phyloP scores from a whole-genome alignment of 2,888 invertebrate species.

The Cremastobaeus sp. region DNA sequence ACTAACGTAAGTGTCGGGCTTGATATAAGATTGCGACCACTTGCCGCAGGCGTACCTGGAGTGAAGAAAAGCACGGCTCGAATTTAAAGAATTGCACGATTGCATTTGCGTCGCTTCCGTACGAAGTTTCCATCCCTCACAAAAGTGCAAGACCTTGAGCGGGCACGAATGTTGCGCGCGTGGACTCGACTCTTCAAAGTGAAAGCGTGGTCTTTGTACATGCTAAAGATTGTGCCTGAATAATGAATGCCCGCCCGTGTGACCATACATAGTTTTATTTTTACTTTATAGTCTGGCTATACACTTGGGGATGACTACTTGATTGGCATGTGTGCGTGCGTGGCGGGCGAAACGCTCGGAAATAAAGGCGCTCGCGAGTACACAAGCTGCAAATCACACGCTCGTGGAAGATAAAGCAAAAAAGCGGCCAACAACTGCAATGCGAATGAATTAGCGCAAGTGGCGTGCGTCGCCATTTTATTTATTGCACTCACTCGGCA shows the following conservation, averaged over 20 bases:
- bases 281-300: slow-evolving; percentile 37
- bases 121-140: background rate
- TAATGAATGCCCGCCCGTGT: slow-evolving; percentile 45
- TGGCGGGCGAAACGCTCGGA: slow-evolving; percentile 28
- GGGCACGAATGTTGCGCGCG: slow-evolving; percentile 8
- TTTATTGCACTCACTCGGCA: slow-evolving; percentile 81
- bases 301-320: slow-evolving; percentile 38
- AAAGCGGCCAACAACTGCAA: background rate
- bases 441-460: slow-evolving; percentile 28
- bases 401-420: slow-evolving; percentile 3
- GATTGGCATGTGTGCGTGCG: slow-evolving; percentile 47
- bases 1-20: slow-evolving; percentile 83
- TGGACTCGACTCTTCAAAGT: slow-evolving; percentile 33
- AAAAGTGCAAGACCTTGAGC: slow-evolving; percentile 32
- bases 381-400: background rate
- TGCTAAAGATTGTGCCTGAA: slow-evolving; percentile 48
- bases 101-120: background rate
- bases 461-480: slow-evolving; percentile 25
- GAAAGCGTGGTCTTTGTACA: slow-evolving; percentile 50
- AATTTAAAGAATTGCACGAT: background rate
- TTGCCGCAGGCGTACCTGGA: slow-evolving; percentile 79
- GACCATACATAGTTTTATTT: slow-evolving; percentile 44
- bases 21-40: slow-evolving; percentile 86
- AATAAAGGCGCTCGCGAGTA: too few relatives aligned
- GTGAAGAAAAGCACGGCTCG: background rate